Conservation (phyloP, 2,113 vertebrate genomes). For the Podocnemis expansa region DNA sequence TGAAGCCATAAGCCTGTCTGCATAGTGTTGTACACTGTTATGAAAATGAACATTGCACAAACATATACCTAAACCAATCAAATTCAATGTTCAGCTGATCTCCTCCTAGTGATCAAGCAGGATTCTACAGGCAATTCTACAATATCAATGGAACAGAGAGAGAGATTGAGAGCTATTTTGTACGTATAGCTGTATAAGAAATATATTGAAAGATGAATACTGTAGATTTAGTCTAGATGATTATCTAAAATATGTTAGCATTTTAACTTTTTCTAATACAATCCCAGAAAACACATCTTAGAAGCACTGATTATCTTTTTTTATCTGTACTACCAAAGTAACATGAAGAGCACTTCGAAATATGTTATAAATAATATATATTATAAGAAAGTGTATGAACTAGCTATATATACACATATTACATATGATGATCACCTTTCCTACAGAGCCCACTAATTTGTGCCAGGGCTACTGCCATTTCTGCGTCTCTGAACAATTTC, state of each 20-base stretch:
- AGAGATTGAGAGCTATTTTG: too few species aligned
- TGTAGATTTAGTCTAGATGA: not conserved
- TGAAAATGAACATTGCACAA: not conserved
- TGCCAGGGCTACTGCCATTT: slow-evolving; percentile 1
- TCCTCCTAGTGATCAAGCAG: not conserved
- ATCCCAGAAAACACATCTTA: not conserved
- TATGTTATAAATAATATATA: not conserved
- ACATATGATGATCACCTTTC: not conserved
- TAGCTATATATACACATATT: not conserved
- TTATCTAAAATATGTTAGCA: not conserved
- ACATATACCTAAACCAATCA: not conserved
- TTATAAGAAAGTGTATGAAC: not conserved
- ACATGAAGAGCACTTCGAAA: not conserved
- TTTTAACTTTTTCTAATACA: not conserved
- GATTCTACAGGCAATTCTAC: too few species aligned
- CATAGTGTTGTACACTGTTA: not conserved
- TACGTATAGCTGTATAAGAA: not conserved
- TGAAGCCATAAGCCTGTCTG: not conserved
- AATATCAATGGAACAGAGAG: not conserved
- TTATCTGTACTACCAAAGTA: not conserved
- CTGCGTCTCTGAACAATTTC: not conserved
- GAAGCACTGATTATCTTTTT: not conserved
- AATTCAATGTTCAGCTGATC: fast-evolving
- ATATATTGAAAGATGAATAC: not conserved
- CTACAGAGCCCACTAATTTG: not conserved